These are phyloP conservation scores for Tupaia chinensis DNA, from an alignment of 2,113 vertebrate genomes.

Conservation along the genomic window DNA sequence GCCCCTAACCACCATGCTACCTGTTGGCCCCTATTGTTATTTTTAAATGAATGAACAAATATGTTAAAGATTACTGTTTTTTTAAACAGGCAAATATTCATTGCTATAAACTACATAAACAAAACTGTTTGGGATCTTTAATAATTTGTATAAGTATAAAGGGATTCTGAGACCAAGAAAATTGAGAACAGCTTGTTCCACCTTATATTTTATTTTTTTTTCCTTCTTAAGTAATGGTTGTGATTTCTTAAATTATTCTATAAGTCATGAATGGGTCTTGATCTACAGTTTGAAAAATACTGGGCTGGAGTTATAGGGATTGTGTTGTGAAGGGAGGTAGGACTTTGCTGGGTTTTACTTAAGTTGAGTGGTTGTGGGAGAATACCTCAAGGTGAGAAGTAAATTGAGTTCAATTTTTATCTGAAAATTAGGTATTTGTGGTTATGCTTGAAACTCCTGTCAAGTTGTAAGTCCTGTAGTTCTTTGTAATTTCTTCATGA, in stretches of 20 bases:
- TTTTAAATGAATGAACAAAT: constrained; percentile 14
- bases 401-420: neutral
- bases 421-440: neutral
- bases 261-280: neutral
- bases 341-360: neutral
- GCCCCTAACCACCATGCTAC: too few relatives aligned
- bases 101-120: constrained; percentile 4
- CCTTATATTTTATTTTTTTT: neutral
- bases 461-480: neutral
- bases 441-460: neutral
- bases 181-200: neutral
- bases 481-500: neutral
- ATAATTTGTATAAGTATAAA: constrained; percentile 2
- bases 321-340: neutral
- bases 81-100: constrained; percentile 33
- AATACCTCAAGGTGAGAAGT: neutral
- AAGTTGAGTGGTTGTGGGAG: neutral
- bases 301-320: neutral
- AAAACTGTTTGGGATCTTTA: neutral
- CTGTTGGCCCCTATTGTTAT: neutral
- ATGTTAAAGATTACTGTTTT: neutral
- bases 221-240: neutral
- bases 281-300: neutral
- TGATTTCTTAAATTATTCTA: neutral
- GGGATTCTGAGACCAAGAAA: neutral